phyloP scores from a whole-genome alignment of 2,888 invertebrate genomes.

The Blomia tropicalis region DNA sequence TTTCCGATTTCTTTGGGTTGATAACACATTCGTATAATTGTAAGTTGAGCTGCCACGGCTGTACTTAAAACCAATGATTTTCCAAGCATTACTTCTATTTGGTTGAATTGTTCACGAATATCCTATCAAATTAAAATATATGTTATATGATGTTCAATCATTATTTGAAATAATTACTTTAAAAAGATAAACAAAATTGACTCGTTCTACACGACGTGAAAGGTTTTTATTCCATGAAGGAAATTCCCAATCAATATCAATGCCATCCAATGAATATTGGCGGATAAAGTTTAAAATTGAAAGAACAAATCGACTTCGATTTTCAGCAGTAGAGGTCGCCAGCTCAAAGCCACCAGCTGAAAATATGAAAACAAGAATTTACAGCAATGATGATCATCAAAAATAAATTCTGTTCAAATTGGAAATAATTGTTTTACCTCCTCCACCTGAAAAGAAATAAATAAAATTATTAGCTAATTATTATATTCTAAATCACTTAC shows the following conservation, averaged over 20 bases:
- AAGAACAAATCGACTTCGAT: slow-evolving; percentile 30
- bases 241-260: slow-evolving; percentile 47
- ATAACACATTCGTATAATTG: slow-evolving; percentile 58
- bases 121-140: slow-evolving; percentile 2
- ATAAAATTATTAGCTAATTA: background rate
- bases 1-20: slow-evolving; percentile 55
- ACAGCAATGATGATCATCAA: background rate
- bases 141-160: background rate
- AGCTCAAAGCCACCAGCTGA: slow-evolving; percentile 18
- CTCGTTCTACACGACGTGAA: background rate
- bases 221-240: slow-evolving; percentile 45
- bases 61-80: slow-evolving; percentile 45
- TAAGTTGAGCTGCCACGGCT: slow-evolving; percentile 61
- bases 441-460: slow-evolving; percentile 36
- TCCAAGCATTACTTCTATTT: background rate
- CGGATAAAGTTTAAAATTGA: slow-evolving; percentile 29
- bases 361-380: background rate
- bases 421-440: too few relatives aligned
- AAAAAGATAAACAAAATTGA: background rate
- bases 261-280: slow-evolving; percentile 32
- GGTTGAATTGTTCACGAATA: slow-evolving; percentile 2
- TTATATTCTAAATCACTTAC: background rate
- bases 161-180: background rate
- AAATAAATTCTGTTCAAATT: too few relatives aligned
- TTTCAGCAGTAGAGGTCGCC: background rate